Conservation (phyloP, 1,140 invertebrate species). For the Aphelinus atriplicis region DNA sequence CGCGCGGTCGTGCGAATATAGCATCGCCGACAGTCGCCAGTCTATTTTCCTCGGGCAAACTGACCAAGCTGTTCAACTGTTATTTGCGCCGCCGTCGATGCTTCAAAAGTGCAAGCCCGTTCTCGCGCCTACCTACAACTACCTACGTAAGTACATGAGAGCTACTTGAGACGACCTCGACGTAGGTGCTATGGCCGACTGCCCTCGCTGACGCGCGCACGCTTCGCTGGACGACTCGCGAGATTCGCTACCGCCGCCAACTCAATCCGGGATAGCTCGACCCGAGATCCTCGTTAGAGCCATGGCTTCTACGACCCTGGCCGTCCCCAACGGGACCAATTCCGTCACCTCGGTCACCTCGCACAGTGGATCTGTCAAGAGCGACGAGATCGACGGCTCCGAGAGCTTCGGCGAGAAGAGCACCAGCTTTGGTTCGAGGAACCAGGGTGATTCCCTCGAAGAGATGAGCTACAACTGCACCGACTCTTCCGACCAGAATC, state of each 20-base stretch:
- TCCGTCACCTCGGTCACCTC: conserved; percentile 34
- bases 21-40: conserved; percentile 1
- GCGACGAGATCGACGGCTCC: conserved; percentile 38
- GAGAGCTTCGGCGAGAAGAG: conserved; percentile 38
- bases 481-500: conserved; percentile 27
- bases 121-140: too few species aligned
- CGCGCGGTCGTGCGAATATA: too few species aligned
- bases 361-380: conserved; percentile 37
- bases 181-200: too few species aligned
- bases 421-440: conserved; percentile 38
- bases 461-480: conserved; percentile 34
- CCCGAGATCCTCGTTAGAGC: too few species aligned
- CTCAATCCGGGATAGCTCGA: too few species aligned
- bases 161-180: too few species aligned
- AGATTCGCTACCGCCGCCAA: too few species aligned
- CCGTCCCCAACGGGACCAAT: conserved; percentile 35
- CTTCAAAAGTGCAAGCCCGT: too few species aligned
- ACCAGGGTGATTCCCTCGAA: conserved; percentile 35
- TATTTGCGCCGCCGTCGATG: background rate
- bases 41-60: conserved; percentile 20
- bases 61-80: conserved; percentile 24
- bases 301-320: conserved; percentile 38
- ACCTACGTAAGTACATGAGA: too few species aligned
- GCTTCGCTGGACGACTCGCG: too few species aligned
- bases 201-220: too few species aligned